Conservation (phyloP, 2,113 vertebrate genomes). For the Syngnathoides biaculeatus region DNA sequence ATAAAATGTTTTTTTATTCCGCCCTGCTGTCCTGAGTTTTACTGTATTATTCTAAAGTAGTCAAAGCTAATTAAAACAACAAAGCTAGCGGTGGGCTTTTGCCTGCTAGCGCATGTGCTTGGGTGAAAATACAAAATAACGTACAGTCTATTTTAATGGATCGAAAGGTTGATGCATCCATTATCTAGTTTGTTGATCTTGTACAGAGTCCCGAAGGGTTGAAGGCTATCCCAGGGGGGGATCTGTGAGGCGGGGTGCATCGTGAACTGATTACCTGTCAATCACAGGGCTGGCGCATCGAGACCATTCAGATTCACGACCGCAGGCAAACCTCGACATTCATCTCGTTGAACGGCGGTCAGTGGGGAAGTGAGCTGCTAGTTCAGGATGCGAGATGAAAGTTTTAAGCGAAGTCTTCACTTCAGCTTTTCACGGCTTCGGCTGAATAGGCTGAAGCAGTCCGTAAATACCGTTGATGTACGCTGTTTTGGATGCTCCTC, state of each 20-base stretch:
- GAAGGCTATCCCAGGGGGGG: not conserved
- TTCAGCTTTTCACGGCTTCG: not conserved
- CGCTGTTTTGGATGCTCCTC: not conserved
- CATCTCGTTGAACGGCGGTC: not conserved
- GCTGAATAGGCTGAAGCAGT: not conserved
- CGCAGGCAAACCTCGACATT: not conserved
- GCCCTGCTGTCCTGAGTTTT: not conserved
- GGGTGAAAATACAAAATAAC: not conserved
- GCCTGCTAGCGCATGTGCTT: not conserved
- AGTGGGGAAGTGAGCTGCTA: not conserved
- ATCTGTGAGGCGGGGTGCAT: not conserved
- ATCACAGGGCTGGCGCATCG: not conserved
- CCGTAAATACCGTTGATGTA: conserved; percentile 5
- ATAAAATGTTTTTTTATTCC: too few species aligned
- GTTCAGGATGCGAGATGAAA: not conserved
- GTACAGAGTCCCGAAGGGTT: not conserved
- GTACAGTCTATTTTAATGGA: not conserved
- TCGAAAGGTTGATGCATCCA: not conserved
- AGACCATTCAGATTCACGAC: not conserved
- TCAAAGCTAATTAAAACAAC: not conserved
- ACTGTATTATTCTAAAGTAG: not conserved
- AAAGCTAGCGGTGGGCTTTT: not conserved
- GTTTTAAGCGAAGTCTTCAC: not conserved
- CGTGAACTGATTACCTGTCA: not conserved
- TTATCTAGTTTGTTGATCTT: not conserved